These are phyloP conservation scores for Acipenser ruthenus DNA, from an alignment of 2,797 vertebrate genomes.

Conservation along the genomic window DNA sequence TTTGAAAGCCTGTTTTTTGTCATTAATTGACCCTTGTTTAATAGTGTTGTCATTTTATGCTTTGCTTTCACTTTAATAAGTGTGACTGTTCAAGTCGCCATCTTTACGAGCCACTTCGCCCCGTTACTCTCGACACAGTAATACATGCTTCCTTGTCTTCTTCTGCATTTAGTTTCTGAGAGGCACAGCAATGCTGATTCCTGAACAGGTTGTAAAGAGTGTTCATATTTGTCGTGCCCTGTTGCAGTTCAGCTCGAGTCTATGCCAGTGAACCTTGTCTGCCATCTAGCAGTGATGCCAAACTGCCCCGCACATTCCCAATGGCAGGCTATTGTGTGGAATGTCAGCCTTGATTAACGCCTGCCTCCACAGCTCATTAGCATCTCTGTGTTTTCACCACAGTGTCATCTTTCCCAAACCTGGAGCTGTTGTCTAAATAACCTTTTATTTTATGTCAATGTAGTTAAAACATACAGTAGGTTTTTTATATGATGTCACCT, in stretches of 20 bases:
- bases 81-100: constrained; percentile 1
- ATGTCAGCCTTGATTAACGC: constrained; percentile 7
- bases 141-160: not conserved
- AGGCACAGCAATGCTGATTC: not conserved
- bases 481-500: not conserved
- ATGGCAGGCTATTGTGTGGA: not conserved
- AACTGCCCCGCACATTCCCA: not conserved
- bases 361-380: not conserved
- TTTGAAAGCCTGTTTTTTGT: too few relatives aligned
- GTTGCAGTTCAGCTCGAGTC: not conserved
- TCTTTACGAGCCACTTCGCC: constrained; percentile 12
- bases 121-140: not conserved
- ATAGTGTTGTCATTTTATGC: too few relatives aligned
- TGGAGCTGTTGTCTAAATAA: not conserved
- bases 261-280: not conserved
- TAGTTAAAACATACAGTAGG: not conserved
- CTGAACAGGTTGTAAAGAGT: not conserved
- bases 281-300: not conserved
- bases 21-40: too few relatives aligned
- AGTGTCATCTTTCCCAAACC: not conserved
- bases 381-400: constrained; percentile 1
- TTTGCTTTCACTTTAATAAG: too few relatives aligned
- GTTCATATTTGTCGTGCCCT: not conserved
- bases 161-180: not conserved
- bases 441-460: not conserved